phyloP scores from a whole-genome alignment of 2,113 vertebrate species.

The Meles meles region DNA sequence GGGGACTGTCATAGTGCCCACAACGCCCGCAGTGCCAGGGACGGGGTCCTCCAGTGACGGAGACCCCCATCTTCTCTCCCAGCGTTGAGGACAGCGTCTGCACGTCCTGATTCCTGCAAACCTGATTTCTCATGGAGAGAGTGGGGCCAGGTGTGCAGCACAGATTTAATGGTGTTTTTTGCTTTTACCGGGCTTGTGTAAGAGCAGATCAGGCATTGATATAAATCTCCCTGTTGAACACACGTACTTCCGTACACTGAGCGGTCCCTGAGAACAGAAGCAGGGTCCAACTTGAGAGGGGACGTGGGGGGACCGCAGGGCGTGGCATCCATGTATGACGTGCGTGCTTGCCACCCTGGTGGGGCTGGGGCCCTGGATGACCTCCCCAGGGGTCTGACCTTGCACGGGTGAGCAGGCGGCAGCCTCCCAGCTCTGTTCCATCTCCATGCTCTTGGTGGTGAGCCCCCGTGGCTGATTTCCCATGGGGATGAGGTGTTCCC shows the following conservation, averaged over 20 bases:
- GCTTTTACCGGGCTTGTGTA: too few species aligned
- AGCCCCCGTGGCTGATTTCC: neutral
- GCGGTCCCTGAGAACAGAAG: neutral
- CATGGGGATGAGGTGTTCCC: too few species aligned
- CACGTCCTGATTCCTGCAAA: neutral
- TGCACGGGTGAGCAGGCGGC: too few species aligned
- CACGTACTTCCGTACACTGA: rapidly evolving
- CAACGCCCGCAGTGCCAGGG: rapidly evolving
- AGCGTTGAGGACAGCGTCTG: rapidly evolving
- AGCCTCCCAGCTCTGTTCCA: rapidly evolving
- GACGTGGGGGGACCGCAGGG: rapidly evolving
- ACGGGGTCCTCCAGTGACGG: neutral
- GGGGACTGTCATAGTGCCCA: neutral
- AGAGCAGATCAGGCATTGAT: too few species aligned
- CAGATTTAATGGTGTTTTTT: too few species aligned
- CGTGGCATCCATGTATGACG: rapidly evolving
- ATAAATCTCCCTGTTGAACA: too few species aligned
- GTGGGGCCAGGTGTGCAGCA: too few species aligned
- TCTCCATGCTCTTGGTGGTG: rapidly evolving
- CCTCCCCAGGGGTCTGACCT: rapidly evolving
- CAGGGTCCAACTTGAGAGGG: neutral
- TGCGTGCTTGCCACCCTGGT: rapidly evolving
- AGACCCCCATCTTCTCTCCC: neutral
- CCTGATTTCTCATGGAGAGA: neutral
- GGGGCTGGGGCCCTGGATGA: neutral